Evolutionary conservation across 1,140 invertebrate genomes (phyloP).

Genomic region (Pseudomyrmex gracilis): DNA sequence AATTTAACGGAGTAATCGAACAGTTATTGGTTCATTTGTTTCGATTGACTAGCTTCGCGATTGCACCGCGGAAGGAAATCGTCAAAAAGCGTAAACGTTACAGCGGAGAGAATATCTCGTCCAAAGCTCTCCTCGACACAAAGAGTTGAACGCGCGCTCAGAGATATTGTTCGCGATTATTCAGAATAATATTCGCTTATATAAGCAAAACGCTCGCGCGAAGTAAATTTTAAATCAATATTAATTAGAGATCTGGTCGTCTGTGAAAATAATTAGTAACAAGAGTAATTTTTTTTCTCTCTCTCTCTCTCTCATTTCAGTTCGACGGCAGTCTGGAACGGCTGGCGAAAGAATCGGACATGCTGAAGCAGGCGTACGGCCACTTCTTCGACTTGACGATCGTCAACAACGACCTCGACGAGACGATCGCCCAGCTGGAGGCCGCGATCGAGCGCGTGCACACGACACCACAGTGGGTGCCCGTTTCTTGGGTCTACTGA

Average conservation of each 20-base stretch:
- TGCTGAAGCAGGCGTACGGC: conserved; percentile 97
- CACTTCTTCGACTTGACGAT: conserved; percentile 99
- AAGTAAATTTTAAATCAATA: not conserved
- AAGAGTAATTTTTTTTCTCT: too few relatives aligned
- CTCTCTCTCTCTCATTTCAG: conserved; percentile 86
- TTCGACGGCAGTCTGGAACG: conserved; percentile 98
- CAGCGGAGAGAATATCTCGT: not conserved
- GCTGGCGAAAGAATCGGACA: conserved; percentile 97
- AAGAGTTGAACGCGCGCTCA: not conserved
- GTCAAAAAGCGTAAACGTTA: not conserved
- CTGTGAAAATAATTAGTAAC: too few relatives aligned
- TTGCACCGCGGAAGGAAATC: not conserved
- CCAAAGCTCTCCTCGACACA: not conserved
- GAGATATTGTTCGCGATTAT: not conserved
- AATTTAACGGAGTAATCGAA: conserved; percentile 29
- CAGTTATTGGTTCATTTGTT: conserved; percentile 23
- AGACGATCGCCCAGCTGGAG: conserved; percentile 97
- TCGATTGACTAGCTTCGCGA: conserved; percentile 6
- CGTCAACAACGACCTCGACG: conserved; percentile 99
- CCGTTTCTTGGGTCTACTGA: conserved; percentile 98
- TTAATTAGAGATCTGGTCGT: not conserved
- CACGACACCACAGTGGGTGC: conserved; percentile 97
- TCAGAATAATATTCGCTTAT: not conserved
- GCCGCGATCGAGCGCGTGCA: conserved; percentile 95
- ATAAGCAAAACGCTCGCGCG: too few relatives aligned